Evolutionary conservation across 2,113 vertebrate genomes (phyloP), one percentile per base, ranked within the genome.

Genomic region (Anser brachyrhynchus): DNA sequence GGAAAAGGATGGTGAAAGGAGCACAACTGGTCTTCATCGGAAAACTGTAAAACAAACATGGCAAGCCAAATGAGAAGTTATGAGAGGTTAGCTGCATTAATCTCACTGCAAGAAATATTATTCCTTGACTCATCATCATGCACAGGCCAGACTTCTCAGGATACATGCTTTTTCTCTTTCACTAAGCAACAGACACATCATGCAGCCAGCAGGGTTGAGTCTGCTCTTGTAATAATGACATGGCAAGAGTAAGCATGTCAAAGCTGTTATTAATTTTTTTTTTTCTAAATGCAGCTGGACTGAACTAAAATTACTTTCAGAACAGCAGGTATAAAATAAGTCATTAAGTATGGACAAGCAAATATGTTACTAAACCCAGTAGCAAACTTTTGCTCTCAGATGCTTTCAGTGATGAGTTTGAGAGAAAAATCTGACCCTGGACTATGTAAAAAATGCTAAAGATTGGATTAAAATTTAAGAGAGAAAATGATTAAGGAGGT

Each of bases 181-280:
- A 82, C 62, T 64, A 55, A 89, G 39, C 67, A 87, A 33, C 26
- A 82, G 52, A 44, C 46, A 3, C 14, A 79, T 13, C 41, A 39
- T 46, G 26, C 58, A 87, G 44, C 15, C 78, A 83, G 49, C 66
- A 76, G 81, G 62, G 54, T 43, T 66, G 46, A 51, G 44, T 26
- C 84, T 61, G 44, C 58, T 73, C 58, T 13, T 73, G 58, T 51
- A 52, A 58, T 83, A 85, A 90, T 46, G 75, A 81, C 70, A 46
- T 23, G 69, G 67, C 71, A 83, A 69, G 61, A 72, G 67, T 84
- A 92, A 64, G 66, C 39, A 31, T 13, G 31, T 85, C 87, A 91
- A 79, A 93, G 75, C 74, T 91, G 57, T 64, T 83, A 87, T 79
- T 70, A 71, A 95, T 94, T 93, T 46, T 46, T 94, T 93, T 12